Evolutionary conservation across 1,140 invertebrate species (phyloP), one percentile per base, ranked within the genome.

Genomic region (Ericerus pela): DNA sequence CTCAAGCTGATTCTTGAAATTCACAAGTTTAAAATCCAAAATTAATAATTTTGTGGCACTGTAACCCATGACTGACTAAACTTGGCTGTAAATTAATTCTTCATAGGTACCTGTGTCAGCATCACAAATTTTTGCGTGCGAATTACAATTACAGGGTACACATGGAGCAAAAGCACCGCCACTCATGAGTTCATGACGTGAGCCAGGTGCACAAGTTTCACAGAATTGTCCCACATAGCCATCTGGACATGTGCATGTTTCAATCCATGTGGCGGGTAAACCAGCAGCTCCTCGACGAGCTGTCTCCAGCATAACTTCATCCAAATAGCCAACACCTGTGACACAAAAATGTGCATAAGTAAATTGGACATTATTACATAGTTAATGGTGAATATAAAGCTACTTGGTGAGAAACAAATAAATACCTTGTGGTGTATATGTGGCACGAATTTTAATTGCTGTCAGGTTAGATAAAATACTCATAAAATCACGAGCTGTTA

Each of bases 181-280:
- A 60, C 84, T 81, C 0, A 88, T 79, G 0, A 89, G 87, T 60
- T 88, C 85, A 62, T 96, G 89, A 33, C 91, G 80, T 64, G 82
- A 99, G 0, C 92, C 92, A 0, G 91, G 86, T 0, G 85, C 85
- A 68, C 96, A 99, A 0, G 91, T 93, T 71, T 99, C 95, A 66
- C 96, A 99, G 70, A 90, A 96, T 69, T 97, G 91, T 0, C 95
- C 84, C 0, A 88, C 77, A 63, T 96, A 97, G 0, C 91, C 92
- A 56, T 82, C 76, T 0, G 89, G 90, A 70, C 96, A 99, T 8
- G 81, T 80, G 67, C 96, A 99, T 62, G 83, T 83, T 69, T 99
- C 96, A 5, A 98, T 82, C 92, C 91, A 97, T 51, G 80, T 79
- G 0, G 92, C 93, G 0, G 81, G 74, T 1, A 78, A 74, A 1